phyloP scores from a whole-genome alignment of 2,797 vertebrate species.

The Mus caroli region DNA sequence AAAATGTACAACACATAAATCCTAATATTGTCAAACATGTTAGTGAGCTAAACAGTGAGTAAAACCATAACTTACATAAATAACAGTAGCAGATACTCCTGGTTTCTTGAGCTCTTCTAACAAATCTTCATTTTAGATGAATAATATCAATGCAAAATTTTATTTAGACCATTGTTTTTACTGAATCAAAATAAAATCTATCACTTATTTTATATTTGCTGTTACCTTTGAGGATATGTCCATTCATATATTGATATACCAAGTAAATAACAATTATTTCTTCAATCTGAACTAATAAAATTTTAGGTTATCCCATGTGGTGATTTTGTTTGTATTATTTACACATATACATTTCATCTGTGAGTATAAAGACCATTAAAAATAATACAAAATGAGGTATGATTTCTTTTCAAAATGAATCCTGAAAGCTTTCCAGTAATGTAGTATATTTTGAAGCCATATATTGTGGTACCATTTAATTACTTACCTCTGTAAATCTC shows the following conservation, averaged over 20 bases:
- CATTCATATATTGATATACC: background rate
- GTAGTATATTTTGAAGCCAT: background rate
- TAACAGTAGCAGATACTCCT: background rate
- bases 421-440: background rate
- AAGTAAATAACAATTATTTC: constrained; percentile 7
- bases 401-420: background rate
- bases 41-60: background rate
- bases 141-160: background rate
- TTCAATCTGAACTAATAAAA: background rate
- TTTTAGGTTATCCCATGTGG: background rate
- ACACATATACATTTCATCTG: background rate
- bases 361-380: background rate
- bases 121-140: constrained; percentile 1
- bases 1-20: background rate
- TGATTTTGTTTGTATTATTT: constrained; percentile 25
- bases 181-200: background rate
- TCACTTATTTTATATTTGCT: background rate
- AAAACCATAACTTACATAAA: background rate
- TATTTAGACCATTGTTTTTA: background rate
- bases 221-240: background rate
- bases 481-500: background rate
- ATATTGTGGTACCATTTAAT: background rate
- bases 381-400: background rate
- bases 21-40: background rate
- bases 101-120: constrained; percentile 37